phyloP scores from a whole-genome alignment of 2,797 vertebrate genomes.

The Eidolon dupreanum region DNA sequence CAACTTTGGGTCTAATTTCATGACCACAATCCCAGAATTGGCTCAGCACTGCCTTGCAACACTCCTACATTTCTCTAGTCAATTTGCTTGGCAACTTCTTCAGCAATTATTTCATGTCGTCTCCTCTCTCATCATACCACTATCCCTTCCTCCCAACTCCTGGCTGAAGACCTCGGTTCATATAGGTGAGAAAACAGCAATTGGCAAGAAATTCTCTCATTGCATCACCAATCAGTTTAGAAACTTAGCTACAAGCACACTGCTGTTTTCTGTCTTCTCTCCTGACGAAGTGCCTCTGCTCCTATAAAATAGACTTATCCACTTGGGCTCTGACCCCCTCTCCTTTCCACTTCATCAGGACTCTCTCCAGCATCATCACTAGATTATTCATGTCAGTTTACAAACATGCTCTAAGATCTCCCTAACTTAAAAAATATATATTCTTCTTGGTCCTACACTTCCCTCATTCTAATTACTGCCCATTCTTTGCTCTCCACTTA shows the following conservation, averaged over 20 bases:
- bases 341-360: neutral
- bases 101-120: neutral
- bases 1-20: neutral
- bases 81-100: neutral
- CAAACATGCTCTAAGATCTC: neutral
- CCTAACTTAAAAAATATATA: neutral
- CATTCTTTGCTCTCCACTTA: neutral
- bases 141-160: neutral
- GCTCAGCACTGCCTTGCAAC: neutral
- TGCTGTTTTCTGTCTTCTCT: neutral
- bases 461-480: neutral
- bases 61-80: neutral
- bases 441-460: neutral
- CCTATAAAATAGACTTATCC: neutral
- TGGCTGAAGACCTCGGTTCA: neutral
- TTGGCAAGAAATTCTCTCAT: neutral
- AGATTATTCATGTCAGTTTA: neutral
- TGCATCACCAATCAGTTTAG: neutral
- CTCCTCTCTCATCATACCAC: neutral
- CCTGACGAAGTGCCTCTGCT: neutral
- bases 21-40: neutral
- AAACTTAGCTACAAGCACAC: neutral
- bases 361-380: neutral
- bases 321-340: neutral
- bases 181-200: neutral